Percentiles rank a stretch among this genome's conserved stretches.
Evolutionary conservation across 1,140 invertebrate genomes (phyloP).

Genomic region (Polypedilum pembai): DNA sequence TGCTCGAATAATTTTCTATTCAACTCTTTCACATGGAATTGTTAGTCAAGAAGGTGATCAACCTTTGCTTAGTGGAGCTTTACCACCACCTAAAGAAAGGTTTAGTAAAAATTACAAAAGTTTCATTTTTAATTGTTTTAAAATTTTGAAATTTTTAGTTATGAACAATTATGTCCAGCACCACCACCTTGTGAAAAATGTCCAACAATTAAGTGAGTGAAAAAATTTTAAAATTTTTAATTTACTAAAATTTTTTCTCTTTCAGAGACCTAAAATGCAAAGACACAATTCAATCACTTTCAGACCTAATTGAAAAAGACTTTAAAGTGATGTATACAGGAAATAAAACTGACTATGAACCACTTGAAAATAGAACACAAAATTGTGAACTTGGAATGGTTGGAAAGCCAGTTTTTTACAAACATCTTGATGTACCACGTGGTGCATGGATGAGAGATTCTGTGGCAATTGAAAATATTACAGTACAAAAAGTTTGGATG

Average conservation of each 20-base stretch:
- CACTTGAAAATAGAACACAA: conserved; percentile 52
- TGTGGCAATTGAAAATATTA: conserved; percentile 50
- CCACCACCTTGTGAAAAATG: conserved; percentile 46
- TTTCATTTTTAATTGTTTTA: too few relatives aligned
- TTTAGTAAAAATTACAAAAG: too few relatives aligned
- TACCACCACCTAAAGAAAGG: conserved; percentile 46
- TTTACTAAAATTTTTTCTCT: conserved; percentile 27
- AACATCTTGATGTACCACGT: conserved; percentile 61
- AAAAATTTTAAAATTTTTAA: neutral
- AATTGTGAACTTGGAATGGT: conserved; percentile 82
- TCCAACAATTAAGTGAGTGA: conserved; percentile 43
- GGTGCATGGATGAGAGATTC: conserved; percentile 85
- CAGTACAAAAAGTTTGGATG: conserved; percentile 71
- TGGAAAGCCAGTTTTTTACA: conserved; percentile 84
- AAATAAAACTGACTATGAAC: conserved; percentile 48
- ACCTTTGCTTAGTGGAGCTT: conserved; percentile 45
- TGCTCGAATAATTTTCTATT: conserved; percentile 62
- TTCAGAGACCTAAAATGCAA: conserved; percentile 49
- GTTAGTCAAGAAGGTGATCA: neutral
- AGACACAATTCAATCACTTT: conserved; percentile 49
- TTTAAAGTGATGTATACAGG: conserved; percentile 53
- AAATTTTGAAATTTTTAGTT: conserved; percentile 31
- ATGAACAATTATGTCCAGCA: conserved; percentile 57
- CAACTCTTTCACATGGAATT: conserved; percentile 54
- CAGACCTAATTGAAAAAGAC: conserved; percentile 44